A percentile compares a stretch with the other conserved stretches of the same genome.
phyloP scores from a whole-genome alignment of 2,113 vertebrate genomes.

The Motacilla alba region DNA sequence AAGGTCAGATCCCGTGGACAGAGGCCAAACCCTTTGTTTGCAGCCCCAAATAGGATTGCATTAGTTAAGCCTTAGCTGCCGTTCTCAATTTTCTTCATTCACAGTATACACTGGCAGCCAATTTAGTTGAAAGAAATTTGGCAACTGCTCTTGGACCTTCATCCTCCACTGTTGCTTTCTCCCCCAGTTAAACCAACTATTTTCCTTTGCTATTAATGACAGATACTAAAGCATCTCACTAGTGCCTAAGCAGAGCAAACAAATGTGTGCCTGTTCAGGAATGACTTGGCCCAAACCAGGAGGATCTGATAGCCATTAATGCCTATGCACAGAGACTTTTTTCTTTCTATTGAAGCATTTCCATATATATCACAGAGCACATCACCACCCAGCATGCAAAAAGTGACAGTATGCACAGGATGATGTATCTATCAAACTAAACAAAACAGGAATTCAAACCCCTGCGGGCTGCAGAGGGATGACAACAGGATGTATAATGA shows the following conservation, averaged over 20 bases:
- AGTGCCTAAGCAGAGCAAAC: background rate
- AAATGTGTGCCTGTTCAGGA: background rate
- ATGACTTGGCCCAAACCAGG: background rate
- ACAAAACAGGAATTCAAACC: background rate
- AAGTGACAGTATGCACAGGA: background rate
- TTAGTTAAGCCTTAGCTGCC: slow-evolving; percentile 37
- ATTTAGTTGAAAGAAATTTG: slow-evolving; percentile 32
- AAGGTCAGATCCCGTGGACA: background rate
- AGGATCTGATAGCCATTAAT: background rate
- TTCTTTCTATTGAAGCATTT: background rate
- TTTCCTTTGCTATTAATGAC: background rate
- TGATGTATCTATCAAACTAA: background rate
- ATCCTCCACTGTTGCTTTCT: background rate
- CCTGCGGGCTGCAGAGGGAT: background rate
- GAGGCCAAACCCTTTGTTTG: slow-evolving; percentile 45
- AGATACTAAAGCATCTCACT: background rate
- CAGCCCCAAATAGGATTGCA: slow-evolving; percentile 22
- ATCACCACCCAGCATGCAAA: background rate
- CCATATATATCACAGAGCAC: background rate
- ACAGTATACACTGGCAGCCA: background rate
- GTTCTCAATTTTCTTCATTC: slow-evolving; percentile 41
- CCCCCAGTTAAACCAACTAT: background rate
- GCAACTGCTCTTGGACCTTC: slow-evolving; percentile 19
- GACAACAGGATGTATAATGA: background rate
- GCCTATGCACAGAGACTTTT: background rate